Conservation (phyloP, 2,797 vertebrate genomes). For the Microchirus variegatus region DNA sequence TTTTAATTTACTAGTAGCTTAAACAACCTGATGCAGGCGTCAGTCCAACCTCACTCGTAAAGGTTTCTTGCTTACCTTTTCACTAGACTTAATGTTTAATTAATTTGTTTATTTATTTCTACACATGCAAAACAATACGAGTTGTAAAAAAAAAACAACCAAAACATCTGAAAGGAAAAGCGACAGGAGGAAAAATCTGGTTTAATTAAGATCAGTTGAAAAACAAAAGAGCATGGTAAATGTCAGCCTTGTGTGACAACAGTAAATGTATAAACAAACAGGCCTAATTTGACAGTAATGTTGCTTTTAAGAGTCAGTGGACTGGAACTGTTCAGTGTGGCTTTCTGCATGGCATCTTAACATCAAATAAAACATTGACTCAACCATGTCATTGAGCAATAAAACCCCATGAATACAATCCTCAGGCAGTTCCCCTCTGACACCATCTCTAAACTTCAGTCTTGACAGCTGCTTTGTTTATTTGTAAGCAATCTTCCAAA, state of each 20-base stretch:
- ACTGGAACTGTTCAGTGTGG: background rate
- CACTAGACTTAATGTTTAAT: background rate
- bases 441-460: slow-evolving; percentile 2
- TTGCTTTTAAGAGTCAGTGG: slow-evolving; percentile 1
- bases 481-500: background rate
- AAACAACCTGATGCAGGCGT: background rate
- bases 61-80: background rate
- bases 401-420: slow-evolving; percentile 3
- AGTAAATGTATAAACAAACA: background rate
- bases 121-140: background rate
- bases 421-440: slow-evolving; percentile 1
- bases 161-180: background rate
- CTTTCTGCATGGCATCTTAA: background rate
- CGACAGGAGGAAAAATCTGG: background rate
- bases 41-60: background rate
- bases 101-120: background rate
- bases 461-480: background rate
- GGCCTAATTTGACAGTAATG: background rate
- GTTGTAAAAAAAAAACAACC: background rate
- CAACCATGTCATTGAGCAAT: background rate
- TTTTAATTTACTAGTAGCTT: background rate
- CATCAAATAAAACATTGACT: slow-evolving; percentile 13
- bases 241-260: background rate
- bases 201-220: background rate
- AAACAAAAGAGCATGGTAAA: background rate